Conservation (phyloP, 2,797 vertebrate genomes). For the Aulostomus chinensis region DNA sequence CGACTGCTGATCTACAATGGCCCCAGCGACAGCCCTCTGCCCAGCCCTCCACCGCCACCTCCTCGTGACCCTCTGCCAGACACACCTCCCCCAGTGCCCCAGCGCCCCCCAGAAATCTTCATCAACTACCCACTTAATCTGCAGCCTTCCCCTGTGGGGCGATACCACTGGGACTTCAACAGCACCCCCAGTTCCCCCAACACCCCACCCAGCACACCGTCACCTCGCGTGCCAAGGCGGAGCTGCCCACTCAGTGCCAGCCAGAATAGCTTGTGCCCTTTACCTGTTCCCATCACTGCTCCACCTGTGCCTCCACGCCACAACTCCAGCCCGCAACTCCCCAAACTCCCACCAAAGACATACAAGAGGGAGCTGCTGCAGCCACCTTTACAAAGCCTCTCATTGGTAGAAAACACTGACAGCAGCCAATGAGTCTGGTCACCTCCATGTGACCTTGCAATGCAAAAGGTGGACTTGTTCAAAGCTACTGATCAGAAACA, state of each 20-base stretch:
- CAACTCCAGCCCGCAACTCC: conserved; percentile 89
- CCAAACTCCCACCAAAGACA: conserved; percentile 99
- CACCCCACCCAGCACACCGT: conserved; percentile 82
- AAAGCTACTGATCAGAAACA: conserved; percentile 69
- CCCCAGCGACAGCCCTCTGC: conserved; percentile 83
- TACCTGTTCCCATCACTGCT: conserved; percentile 72
- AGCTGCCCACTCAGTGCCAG: conserved; percentile 81
- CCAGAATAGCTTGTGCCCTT: conserved; percentile 83
- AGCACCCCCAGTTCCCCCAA: conserved; percentile 89
- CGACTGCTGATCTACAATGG: conserved; percentile 79
- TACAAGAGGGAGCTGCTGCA: conserved; percentile 94
- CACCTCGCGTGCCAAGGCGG: conserved; percentile 86
- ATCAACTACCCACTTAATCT: conserved; percentile 92
- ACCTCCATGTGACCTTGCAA: conserved; percentile 15
- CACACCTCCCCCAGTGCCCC: conserved; percentile 89
- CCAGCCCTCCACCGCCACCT: conserved; percentile 89
- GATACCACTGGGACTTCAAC: conserved; percentile 87
- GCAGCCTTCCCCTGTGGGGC: conserved; percentile 89
- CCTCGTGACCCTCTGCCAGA: conserved; percentile 87
- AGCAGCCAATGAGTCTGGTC: conserved; percentile 86
- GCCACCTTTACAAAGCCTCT: conserved; percentile 86
- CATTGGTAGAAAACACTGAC: conserved; percentile 91
- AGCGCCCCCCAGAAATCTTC: conserved; percentile 93
- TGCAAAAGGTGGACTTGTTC: conserved; percentile 29
- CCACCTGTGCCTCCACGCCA: conserved; percentile 92